Conservation (phyloP, 2,113 vertebrate species). For the Festucalex cinctus region DNA sequence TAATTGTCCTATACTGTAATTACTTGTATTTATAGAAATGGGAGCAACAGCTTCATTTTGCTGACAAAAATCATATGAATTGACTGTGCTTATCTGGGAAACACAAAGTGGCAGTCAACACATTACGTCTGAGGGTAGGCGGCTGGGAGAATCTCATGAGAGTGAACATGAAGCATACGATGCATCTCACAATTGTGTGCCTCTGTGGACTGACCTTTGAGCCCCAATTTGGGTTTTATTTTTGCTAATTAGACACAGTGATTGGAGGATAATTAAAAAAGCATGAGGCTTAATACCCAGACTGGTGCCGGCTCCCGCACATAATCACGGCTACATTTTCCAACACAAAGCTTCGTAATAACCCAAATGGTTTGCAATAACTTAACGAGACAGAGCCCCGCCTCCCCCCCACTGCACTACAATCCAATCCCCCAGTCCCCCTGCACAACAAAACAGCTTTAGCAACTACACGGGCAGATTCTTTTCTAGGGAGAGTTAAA, state of each 20-base stretch:
- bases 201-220: constrained; percentile 21
- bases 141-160: too few species aligned
- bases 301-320: background rate
- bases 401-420: background rate
- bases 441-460: background rate
- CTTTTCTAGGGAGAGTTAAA: background rate
- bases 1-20: background rate
- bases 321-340: background rate
- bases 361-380: constrained; percentile 4
- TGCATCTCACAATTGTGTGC: background rate
- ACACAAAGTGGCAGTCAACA: background rate
- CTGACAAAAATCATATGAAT: background rate
- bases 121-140: background rate
- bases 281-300: constrained; percentile 17
- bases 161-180: background rate
- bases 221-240: constrained; percentile 7
- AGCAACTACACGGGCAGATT: background rate
- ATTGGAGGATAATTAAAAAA: constrained; percentile 40
- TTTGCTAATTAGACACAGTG: constrained; percentile 28
- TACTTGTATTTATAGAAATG: background rate
- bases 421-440: background rate
- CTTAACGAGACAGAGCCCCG: background rate
- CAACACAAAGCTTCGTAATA: background rate
- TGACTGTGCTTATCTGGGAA: background rate
- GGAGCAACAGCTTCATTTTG: background rate